These are phyloP conservation scores for Engraulis encrasicolus DNA, from an alignment of 2,113 vertebrate genomes.

Conservation along the genomic window DNA sequence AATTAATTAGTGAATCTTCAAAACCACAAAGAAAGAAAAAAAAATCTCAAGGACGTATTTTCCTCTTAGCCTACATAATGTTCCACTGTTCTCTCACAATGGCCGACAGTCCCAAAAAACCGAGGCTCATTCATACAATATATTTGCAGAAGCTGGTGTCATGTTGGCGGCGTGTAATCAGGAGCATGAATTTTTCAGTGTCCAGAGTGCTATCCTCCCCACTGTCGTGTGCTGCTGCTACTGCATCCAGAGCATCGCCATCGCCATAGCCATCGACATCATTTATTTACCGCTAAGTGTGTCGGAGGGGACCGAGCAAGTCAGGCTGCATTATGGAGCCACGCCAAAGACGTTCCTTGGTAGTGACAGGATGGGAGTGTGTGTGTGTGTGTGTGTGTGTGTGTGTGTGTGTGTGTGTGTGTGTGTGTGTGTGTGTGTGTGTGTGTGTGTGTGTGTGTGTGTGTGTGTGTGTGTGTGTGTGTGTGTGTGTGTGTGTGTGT, in stretches of 20 bases:
- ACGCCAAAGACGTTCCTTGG: not conserved
- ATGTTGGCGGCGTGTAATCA: conserved; percentile 61
- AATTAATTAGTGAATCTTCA: not conserved
- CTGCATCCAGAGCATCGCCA: conserved; percentile 57
- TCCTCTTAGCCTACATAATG: not conserved
- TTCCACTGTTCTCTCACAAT: not conserved
- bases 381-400: not conserved
- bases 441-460: no score
- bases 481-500: no score
- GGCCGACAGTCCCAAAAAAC: not conserved
- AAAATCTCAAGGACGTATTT: not conserved
- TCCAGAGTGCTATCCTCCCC: conserved; percentile 50
- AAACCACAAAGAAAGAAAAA: not conserved
- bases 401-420: not conserved
- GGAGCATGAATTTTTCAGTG: conserved; percentile 66
- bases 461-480: no score
- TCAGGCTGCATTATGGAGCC: not conserved
- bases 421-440: no score
- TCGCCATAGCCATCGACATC: conserved; percentile 66
- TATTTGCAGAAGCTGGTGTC: conserved; percentile 46
- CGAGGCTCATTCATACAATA: conserved; percentile 37
- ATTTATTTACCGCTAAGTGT: conserved; percentile 74
- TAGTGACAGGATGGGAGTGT: not conserved
- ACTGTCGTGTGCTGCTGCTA: conserved; percentile 61
- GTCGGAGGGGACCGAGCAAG: conserved; percentile 43